Evolutionary conservation across 2,888 invertebrate species (phyloP).

Genomic region (Agrypnus murinus): DNA sequence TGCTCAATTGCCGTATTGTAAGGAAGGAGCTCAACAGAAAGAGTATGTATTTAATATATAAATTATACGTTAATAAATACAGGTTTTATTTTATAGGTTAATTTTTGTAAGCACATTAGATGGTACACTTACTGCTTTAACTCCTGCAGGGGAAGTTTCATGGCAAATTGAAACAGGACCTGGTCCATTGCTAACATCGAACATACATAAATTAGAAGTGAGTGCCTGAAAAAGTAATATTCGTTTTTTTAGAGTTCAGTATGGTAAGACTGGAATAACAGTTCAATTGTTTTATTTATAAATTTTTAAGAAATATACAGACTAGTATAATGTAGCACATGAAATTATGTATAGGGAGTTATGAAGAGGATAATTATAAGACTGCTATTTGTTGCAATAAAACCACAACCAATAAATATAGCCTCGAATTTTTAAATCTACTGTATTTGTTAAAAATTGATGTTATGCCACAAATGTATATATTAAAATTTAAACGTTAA

Average conservation of each 20-base stretch:
- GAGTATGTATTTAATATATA: conserved; percentile 35
- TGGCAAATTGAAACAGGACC: conserved; percentile 89
- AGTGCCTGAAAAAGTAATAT: conserved; percentile 33
- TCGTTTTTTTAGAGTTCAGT: neutral
- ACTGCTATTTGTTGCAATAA: no score
- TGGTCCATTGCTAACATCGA: conserved; percentile 88
- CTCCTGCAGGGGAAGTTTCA: conserved; percentile 79
- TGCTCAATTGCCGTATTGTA: conserved; percentile 43
- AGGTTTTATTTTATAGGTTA: conserved; percentile 76
- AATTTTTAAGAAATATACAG: no score
- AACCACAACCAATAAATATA: no score
- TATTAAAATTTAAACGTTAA: no score
- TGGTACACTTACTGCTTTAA: conserved; percentile 89
- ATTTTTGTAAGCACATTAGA: conserved; percentile 93
- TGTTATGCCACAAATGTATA: no score
- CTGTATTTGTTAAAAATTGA: no score
- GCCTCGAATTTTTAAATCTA: no score
- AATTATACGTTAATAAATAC: neutral
- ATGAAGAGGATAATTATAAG: no score
- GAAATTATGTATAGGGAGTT: no score
- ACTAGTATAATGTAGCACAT: no score
- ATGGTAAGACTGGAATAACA: no score
- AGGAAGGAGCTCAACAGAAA: conserved; percentile 28
- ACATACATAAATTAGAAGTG: conserved; percentile 91
- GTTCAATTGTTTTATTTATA: no score